Evolutionary conservation across 2,113 vertebrate genomes (phyloP), one percentile per base, ranked within the genome.

Genomic region (Limnothrissa miodon): DNA sequence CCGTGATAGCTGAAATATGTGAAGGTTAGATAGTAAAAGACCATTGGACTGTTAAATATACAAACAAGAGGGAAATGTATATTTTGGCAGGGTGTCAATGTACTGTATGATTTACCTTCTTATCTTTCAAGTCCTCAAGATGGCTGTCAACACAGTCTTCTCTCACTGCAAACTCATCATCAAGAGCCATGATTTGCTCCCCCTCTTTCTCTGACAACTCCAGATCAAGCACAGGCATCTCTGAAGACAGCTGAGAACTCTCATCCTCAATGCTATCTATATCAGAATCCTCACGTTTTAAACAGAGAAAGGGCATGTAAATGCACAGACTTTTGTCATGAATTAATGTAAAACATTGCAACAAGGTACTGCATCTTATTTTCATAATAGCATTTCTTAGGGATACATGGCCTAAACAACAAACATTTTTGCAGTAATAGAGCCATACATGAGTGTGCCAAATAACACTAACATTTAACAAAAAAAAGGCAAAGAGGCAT

Each of bases 91-190:
- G n/a, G 59, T 33, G 59, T 33, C 10, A 3, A 0, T 66, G 1
- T 8, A 11, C 11, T 45, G 56, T 9, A 4, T 1, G 3, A 23
- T 36, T 1, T 46, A 94, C 94, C 91, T 95, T 95, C 84, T 88
- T 91, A 33, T 93, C 88, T 39, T 90, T 90, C 45, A 95, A 80
- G 25, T 90, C 36, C 45, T 92, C 91, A 70, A 90, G 88, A 0
- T 80, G 8, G 0, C 51, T 39, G 15, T 90, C 78, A 0, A 79
- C 84, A 80, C 42, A 45, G 33, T 46, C n/a, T 10, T 90, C 84
- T 0, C 92, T 0, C 42, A 88, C 90, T 23, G 85, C 80, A 87
- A 94, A 95, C 21, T 92, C 92, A 7, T 93, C 90, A 10, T 78
- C 84, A 46, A 83, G 5, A 36, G 80, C 81, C 9, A 84, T 0